These are phyloP conservation scores for Gambusia affinis DNA, from an alignment of 2,113 vertebrate species.

Conservation along the genomic window DNA sequence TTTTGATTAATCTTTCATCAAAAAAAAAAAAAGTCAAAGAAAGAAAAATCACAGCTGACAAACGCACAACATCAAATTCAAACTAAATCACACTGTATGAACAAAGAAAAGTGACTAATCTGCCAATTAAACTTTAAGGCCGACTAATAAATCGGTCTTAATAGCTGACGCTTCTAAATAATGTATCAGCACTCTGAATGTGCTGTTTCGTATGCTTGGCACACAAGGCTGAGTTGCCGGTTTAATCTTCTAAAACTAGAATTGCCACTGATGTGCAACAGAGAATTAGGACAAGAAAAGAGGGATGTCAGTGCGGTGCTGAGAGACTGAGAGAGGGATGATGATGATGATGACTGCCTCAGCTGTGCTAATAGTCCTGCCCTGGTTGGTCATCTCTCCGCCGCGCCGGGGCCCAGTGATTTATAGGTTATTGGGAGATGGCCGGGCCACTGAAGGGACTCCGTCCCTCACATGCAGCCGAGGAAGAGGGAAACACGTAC, in stretches of 20 bases:
- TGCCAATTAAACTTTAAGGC: constrained; percentile 9
- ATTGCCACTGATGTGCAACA: constrained; percentile 4
- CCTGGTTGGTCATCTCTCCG: constrained; percentile 47
- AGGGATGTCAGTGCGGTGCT: constrained; percentile 3
- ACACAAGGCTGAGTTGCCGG: background rate
- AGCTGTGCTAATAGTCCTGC: constrained; percentile 69
- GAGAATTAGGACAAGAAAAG: constrained; percentile 5
- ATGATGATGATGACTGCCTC: constrained; percentile 56
- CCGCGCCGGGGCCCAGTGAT: constrained; percentile 56
- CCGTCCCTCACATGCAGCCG: constrained; percentile 45
- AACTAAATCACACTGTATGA: background rate
- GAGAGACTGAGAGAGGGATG: constrained; percentile 40
- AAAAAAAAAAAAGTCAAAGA: background rate
- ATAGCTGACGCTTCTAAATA: constrained; percentile 15
- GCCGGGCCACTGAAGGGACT: constrained; percentile 60
- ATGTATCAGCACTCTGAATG: background rate
- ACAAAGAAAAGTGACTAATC: constrained; percentile 3
- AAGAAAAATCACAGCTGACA: background rate
- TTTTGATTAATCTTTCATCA: constrained; percentile 1
- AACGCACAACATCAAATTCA: background rate
- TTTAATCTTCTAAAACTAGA: constrained; percentile 19
- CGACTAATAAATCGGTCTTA: constrained; percentile 4
- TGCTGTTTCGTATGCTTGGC: constrained; percentile 1
- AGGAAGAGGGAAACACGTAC: constrained; percentile 18
- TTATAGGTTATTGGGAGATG: constrained; percentile 74